Base-by-base conservation (phyloP, 23 tunicate genomes). In the Halocynthia aurantium region DNA sequence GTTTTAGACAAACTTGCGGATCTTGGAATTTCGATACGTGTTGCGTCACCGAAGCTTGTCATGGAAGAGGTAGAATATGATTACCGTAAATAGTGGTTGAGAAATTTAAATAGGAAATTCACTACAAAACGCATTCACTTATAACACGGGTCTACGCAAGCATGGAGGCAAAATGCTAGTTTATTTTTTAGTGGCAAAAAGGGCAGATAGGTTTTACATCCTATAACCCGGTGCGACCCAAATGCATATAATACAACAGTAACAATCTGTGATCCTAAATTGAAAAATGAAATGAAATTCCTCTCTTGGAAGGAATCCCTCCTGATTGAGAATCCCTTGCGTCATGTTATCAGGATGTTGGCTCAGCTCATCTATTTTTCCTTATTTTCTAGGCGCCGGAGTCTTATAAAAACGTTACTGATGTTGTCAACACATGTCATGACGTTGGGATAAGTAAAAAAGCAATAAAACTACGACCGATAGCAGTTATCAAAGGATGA, bases 401-500 rank as follows among this genome's bases (percentile, higher is more conserved):
- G 71, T 89, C 96, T 0, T 96, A 96, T 80, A 96, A 96, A 85
- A 88, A 96, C 69, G 99, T 96, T 7, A 81, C 96, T 18, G 99
- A 96, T 53, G 99, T 96, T 61, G 99, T 96, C 0, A 81, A 96
- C 71, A 96, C 99, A 2, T 96, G 99, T 61, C 96, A 96, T 49
- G 93, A 71, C 11, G 99, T 92, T 31, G 99, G 99, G 6, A 96
- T 96, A 72, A 96, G 96, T 65, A 96, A 96, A 76, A 96, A 96
- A 82, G 99, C 96, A 17, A 66, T 96, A 68, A 85, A 89, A 62
- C 55, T 96, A 44, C 83, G 99, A 5, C 99, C 99, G 50, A 85
- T 96, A 79, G 99, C 99, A 53, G 99, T 96, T 8, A 96, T 96
- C 56, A 96, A 96, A 74, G 99, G 99, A 17, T 94, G 76, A 87